Base-by-base conservation (phyloP, 2,888 invertebrate species). In the Dolichopus griseipennis region DNA sequence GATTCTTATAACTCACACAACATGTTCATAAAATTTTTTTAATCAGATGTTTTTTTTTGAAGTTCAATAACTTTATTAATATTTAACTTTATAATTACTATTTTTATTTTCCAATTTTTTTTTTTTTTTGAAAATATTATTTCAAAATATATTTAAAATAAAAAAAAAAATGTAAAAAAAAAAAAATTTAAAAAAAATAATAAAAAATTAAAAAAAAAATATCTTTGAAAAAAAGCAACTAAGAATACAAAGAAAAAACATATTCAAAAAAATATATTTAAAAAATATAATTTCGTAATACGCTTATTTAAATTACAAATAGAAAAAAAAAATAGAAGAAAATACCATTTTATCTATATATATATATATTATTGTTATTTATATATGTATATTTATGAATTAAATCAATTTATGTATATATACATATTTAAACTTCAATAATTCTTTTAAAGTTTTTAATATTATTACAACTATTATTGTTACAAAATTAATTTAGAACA, bases 191-290 rank as follows among this genome's bases (percentile, higher is more conserved):
- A 18, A 52, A 52, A 7, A 52, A 15, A 15, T n/a, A n/a, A 52
- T 18, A 52, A 52, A 52, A 18, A 52, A n/a, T 3, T 18, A 52
- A 12, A 52, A 52, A 52, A 18, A 12, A 52, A 18, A 18, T 18
- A 15, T 52, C 52, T 52, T 52, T 52, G 52, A 62, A 62, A 62
- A 61, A 64, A 64, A 64, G 18, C 64, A 64, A 64, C 64, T 64
- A 18, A 65, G 65, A 67, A 33, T 34, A 67, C 65, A 65, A 65
- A 67, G 27, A 67, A 66, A 62, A 65, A 65, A 65, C 43, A 65
- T 52, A 41, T 65, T 27, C 65, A 43, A 21, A 41, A 22, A 41
- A 65, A 22, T 65, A 22, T 43, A 43, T 52, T 52, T 27, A 43
- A 21, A 41, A 52, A 20, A 27, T 34, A 33, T 64, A n/a, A 37